phyloP scores from a whole-genome alignment of 2,888 invertebrate genomes.

The Hipparchia sbordonii region DNA sequence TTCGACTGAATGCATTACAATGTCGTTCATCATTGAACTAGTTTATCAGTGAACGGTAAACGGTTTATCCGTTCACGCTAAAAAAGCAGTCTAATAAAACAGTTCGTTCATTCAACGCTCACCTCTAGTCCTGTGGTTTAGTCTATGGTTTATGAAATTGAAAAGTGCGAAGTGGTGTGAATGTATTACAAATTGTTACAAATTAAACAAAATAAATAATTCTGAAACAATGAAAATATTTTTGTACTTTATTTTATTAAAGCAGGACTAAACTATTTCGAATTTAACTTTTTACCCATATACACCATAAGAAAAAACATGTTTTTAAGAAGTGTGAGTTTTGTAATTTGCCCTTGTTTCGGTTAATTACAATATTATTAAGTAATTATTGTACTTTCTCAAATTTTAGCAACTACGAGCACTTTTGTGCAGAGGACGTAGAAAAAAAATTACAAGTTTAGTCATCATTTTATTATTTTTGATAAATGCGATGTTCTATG shows the following conservation, averaged over 20 bases:
- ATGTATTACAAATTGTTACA: no score
- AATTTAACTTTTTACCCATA: neutral
- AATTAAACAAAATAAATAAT: neutral
- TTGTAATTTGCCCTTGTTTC: neutral
- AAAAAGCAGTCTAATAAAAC: no score
- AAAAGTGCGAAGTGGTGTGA: no score
- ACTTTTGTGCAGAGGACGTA: slow-evolving; percentile 69
- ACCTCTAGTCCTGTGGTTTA: no score
- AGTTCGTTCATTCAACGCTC: no score
- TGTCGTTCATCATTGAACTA: no score
- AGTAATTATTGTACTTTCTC: slow-evolving; percentile 1
- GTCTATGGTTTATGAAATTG: no score
- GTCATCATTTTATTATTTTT: slow-evolving; percentile 62
- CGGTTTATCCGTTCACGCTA: no score
- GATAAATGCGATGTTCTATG: slow-evolving; percentile 71
- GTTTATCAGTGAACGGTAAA: no score
- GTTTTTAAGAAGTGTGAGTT: slow-evolving; percentile 28
- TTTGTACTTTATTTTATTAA: no score
- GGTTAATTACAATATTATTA: neutral
- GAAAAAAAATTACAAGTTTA: slow-evolving; percentile 66
- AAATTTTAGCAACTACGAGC: slow-evolving; percentile 63
- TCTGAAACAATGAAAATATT: neutral
- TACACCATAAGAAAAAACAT: slow-evolving; percentile 6
- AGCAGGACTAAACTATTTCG: neutral
- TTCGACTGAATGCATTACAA: no score